A percentile compares a stretch with the other conserved stretches of the same genome.
Conservation (phyloP, 2,888 invertebrate genomes). For the Melieria picta region DNA sequence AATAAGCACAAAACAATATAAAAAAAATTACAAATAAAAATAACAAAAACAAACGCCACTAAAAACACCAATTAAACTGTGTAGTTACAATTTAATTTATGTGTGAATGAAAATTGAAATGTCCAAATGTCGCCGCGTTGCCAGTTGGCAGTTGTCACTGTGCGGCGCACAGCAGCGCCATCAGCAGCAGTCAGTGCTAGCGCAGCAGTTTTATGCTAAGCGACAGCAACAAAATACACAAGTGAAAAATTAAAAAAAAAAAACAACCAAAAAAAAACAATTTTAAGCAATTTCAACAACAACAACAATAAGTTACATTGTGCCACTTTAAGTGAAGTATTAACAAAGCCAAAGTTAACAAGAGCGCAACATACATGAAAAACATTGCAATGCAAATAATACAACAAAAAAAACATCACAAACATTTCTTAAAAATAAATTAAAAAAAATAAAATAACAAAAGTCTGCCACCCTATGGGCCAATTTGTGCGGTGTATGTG, state of each 20-base stretch:
- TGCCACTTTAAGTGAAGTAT: slow-evolving; percentile 16
- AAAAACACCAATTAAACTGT: slow-evolving; percentile 28
- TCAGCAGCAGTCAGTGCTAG: slow-evolving; percentile 5
- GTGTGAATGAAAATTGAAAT: slow-evolving; percentile 31
- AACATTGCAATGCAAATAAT: neutral
- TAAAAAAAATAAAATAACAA: neutral
- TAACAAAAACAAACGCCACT: neutral
- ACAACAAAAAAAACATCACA: neutral
- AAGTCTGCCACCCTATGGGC: neutral
- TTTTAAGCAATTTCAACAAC: too few relatives aligned
- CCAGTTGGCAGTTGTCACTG: neutral
- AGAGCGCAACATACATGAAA: neutral
- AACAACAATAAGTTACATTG: neutral
- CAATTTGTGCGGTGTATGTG: neutral
- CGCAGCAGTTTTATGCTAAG: neutral
- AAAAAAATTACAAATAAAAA: neutral
- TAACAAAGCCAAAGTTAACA: slow-evolving; percentile 8
- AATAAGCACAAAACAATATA: too few relatives aligned
- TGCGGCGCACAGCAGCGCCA: neutral
- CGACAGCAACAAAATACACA: neutral
- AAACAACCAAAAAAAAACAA: neutral
- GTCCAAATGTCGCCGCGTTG: neutral
- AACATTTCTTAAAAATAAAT: too few relatives aligned
- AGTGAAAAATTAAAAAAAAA: slow-evolving; percentile 8
- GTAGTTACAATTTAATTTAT: slow-evolving; percentile 32